These are phyloP conservation scores for Druceiella hillmani DNA, from an alignment of 2,888 invertebrate genomes.

Conservation along the genomic window DNA sequence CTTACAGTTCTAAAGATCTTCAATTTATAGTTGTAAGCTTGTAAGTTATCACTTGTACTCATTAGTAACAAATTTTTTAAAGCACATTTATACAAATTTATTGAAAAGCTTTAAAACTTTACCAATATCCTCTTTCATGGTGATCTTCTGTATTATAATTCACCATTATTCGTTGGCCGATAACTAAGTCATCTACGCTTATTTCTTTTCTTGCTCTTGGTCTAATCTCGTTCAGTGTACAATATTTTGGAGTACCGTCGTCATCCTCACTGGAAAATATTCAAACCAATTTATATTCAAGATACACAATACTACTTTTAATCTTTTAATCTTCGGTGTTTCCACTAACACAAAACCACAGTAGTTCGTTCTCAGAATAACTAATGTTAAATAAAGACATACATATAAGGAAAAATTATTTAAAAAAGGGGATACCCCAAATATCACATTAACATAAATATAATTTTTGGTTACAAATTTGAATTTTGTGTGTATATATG, in stretches of 20 bases:
- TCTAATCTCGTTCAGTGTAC: slow-evolving; percentile 53
- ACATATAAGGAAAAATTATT: slow-evolving; percentile 3
- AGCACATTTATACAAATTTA: neutral
- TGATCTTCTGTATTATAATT: slow-evolving; percentile 71
- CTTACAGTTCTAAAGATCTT: no score
- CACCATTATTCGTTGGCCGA: slow-evolving; percentile 61
- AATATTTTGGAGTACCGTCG: slow-evolving; percentile 33
- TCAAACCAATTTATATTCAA: no score
- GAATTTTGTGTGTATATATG: no score
- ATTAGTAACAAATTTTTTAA: no score
- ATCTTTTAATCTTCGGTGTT: no score
- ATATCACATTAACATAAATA: no score
- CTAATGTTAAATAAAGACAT: slow-evolving; percentile 14
- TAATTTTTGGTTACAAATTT: no score
- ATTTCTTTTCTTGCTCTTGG: slow-evolving; percentile 59
- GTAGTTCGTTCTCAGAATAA: slow-evolving; percentile 36
- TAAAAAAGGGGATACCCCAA: no score
- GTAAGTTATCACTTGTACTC: no score
- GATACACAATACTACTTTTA: no score
- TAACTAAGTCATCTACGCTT: slow-evolving; percentile 47
- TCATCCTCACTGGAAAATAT: slow-evolving; percentile 29
- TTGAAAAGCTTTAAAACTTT: slow-evolving; percentile 29
- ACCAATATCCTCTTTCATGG: slow-evolving; percentile 66
- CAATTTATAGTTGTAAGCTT: no score
- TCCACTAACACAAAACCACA: no score